Evolutionary conservation across 2,797 vertebrate genomes (phyloP).

Genomic region (Premnoplex brunnescens): DNA sequence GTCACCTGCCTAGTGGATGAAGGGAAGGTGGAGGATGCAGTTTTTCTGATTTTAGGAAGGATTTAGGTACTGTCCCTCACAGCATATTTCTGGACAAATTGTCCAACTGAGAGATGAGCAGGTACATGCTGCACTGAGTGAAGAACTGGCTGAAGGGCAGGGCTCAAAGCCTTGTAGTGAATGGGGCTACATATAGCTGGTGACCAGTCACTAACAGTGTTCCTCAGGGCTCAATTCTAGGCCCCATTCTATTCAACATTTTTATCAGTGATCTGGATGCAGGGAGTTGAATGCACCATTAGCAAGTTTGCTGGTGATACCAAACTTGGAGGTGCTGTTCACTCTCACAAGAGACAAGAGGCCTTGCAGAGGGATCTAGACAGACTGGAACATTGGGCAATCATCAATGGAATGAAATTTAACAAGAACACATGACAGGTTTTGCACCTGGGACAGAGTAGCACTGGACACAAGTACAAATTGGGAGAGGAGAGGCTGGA

Average conservation of each 20-base stretch:
- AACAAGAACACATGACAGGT: neutral
- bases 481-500: neutral
- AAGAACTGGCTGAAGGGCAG: neutral
- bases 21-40: neutral
- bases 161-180: neutral
- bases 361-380: neutral
- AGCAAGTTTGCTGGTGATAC: neutral
- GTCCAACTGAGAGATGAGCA: neutral
- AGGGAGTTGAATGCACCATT: neutral
- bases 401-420: neutral
- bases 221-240: neutral
- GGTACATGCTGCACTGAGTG: neutral
- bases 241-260: neutral
- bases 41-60: neutral
- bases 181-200: neutral
- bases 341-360: neutral
- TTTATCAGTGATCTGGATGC: neutral
- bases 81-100: neutral
- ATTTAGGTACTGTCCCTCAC: neutral
- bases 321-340: neutral
- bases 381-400: neutral
- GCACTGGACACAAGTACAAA: neutral
- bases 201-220: neutral
- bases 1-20: neutral
- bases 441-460: neutral